These are phyloP conservation scores for Trididemnum clinides DNA, from an alignment of 23 tunicate species.

Conservation along the genomic window DNA sequence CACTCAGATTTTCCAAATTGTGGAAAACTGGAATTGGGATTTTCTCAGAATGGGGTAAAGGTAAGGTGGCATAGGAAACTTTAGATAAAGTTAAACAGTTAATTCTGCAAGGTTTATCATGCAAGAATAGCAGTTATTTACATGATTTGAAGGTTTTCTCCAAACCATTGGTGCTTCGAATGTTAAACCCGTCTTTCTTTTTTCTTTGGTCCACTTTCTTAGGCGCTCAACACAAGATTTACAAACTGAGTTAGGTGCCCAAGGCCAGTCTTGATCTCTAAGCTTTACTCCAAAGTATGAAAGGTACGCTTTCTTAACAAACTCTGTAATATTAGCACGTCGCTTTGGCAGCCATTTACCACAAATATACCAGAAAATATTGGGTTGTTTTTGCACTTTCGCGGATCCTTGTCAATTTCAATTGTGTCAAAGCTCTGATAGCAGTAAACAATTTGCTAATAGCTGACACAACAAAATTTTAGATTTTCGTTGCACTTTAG, in stretches of 20 bases:
- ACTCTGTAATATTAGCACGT: constrained; percentile 5
- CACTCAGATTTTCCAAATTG: not conserved
- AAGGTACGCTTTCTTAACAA: constrained; percentile 1
- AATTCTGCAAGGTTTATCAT: not conserved
- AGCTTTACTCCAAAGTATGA: constrained; percentile 1
- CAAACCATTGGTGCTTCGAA: constrained; percentile 22
- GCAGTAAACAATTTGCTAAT: not conserved
- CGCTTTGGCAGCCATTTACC: constrained; percentile 13
- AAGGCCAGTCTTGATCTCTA: not conserved
- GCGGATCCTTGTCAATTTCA: not conserved
- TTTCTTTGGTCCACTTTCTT: constrained; percentile 17
- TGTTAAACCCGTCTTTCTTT: not conserved
- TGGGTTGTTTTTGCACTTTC: constrained; percentile 11
- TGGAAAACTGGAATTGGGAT: not conserved
- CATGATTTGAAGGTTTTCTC: not conserved
- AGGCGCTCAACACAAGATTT: constrained; percentile 7
- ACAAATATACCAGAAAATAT: not conserved
- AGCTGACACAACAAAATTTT: constrained; percentile 3
- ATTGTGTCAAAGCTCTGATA: not conserved
- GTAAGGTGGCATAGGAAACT: not conserved
- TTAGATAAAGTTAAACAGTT: not conserved
- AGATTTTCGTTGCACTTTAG: not conserved
- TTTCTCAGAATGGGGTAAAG: constrained; percentile 1
- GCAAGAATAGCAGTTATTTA: constrained; percentile 20
- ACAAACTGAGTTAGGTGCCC: constrained; percentile 8